Conservation (phyloP, 2,888 invertebrate genomes). For the Holacanthella duospinosa region DNA sequence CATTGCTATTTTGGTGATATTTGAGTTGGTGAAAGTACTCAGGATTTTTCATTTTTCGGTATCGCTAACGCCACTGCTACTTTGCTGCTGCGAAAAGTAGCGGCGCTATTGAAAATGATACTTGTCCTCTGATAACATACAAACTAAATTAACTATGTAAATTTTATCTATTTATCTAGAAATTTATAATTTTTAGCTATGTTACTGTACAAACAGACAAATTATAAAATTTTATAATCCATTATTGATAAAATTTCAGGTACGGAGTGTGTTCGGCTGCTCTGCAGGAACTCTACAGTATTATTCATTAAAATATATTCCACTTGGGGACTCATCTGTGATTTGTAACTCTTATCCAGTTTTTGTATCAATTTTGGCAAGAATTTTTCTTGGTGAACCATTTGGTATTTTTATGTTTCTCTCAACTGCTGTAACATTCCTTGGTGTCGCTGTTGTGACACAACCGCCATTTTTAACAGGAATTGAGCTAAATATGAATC, state of each 20-base stretch:
- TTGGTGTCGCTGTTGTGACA: constrained; percentile 26
- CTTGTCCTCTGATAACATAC: too few relatives aligned
- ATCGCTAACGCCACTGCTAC: too few relatives aligned
- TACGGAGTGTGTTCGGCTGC: constrained; percentile 32
- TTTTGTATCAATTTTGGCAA: constrained; percentile 27
- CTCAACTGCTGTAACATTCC: constrained; percentile 24
- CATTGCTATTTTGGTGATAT: too few relatives aligned
- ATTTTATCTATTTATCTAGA: too few relatives aligned
- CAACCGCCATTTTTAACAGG: constrained; percentile 31
- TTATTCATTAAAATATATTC: constrained; percentile 31
- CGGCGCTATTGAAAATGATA: too few relatives aligned
- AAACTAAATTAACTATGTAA: too few relatives aligned
- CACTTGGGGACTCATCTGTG: constrained; percentile 29
- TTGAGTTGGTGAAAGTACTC: too few relatives aligned
- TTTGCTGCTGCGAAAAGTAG: too few relatives aligned
- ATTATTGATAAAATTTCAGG: constrained; percentile 15
- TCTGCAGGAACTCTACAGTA: constrained; percentile 33
- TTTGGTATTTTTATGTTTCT: constrained; percentile 29
- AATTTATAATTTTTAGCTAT: too few relatives aligned
- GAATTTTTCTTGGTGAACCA: constrained; percentile 27
- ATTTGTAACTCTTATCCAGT: constrained; percentile 35
- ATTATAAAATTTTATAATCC: too few relatives aligned
- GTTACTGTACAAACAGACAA: too few relatives aligned
- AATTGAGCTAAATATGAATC: constrained; percentile 20
- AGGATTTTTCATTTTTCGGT: too few relatives aligned